Percentiles rank a stretch among this genome's conserved stretches.
phyloP scores from a whole-genome alignment of 2,888 invertebrate species.

The Lamellibrachia columna region DNA sequence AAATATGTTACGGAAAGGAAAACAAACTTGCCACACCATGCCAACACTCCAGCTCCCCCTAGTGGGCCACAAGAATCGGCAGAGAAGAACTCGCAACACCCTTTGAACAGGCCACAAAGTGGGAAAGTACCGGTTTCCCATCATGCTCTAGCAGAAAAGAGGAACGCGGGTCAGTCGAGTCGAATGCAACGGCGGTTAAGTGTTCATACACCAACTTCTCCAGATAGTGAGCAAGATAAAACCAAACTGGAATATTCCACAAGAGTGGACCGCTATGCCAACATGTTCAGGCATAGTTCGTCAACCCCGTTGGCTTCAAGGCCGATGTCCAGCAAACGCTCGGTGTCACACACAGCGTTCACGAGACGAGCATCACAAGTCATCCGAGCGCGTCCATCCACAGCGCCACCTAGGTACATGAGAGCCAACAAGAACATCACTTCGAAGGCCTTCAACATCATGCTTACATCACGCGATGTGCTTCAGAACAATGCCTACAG shows the following conservation, averaged over 20 bases:
- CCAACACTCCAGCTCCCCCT: not conserved
- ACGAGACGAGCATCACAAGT: not conserved
- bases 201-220: not conserved
- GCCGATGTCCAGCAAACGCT: not conserved
- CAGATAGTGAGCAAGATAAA: not conserved
- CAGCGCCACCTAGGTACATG: not conserved
- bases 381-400: not conserved
- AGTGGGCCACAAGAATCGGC: not conserved
- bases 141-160: not conserved
- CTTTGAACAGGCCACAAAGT: not conserved
- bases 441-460: not conserved
- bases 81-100: not conserved
- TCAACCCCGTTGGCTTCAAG: not conserved
- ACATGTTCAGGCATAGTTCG: not conserved
- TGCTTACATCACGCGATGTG: not conserved
- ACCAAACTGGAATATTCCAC: not conserved
- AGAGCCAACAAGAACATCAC: not conserved
- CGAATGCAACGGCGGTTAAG: not conserved
- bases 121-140: not conserved
- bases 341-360: not conserved
- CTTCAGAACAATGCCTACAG: constrained; percentile 19
- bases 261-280: not conserved
- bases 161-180: not conserved
- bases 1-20: not conserved
- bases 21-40: not conserved